phyloP scores from a whole-genome alignment of 2,888 invertebrate genomes.

The Hartigia nigra region DNA sequence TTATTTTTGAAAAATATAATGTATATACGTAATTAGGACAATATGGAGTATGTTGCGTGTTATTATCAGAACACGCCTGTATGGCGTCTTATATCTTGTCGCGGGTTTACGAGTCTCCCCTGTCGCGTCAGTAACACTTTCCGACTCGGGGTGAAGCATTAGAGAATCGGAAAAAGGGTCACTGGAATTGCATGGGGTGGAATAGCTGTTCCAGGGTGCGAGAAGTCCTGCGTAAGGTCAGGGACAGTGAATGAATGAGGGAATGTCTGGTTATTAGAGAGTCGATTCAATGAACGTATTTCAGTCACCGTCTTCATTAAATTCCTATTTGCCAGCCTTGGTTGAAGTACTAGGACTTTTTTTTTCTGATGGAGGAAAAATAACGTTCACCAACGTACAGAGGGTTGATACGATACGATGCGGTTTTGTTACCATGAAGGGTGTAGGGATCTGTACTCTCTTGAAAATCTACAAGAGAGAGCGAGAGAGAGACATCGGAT shows the following conservation, averaged over 20 bases:
- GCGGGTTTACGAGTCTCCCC: not conserved
- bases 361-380: not conserved
- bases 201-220: not conserved
- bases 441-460: not conserved
- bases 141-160: not conserved
- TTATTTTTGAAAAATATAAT: not conserved
- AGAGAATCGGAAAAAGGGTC: not conserved
- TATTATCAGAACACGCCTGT: not conserved
- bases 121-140: not conserved
- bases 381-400: not conserved
- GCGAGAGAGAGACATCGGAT: not conserved
- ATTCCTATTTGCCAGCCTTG: not conserved
- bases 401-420: not conserved
- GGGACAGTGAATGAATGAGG: not conserved
- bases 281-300: not conserved
- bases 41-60: not conserved
- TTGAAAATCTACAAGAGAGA: not conserved
- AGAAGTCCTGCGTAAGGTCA: not conserved
- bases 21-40: not conserved
- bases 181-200: not conserved
- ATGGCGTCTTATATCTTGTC: not conserved
- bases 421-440: not conserved
- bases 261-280: not conserved
- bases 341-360: not conserved
- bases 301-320: not conserved